A percentile compares a stretch with the other conserved stretches of the same genome.
phyloP scores from a whole-genome alignment of 2,888 invertebrate genomes.

The Aradus depressus region DNA sequence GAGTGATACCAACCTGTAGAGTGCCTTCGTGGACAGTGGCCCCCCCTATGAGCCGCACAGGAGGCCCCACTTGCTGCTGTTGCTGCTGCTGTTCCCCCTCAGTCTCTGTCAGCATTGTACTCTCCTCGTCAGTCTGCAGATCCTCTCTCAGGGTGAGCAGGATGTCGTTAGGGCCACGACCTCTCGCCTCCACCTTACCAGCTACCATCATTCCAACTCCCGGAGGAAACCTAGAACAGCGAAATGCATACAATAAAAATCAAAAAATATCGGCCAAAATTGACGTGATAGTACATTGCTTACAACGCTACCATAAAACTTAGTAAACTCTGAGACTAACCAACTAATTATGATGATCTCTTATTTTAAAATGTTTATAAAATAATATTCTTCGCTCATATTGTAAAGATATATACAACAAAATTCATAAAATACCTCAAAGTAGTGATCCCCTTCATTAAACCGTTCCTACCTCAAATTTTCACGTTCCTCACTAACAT shows the following conservation, averaged over 20 bases:
- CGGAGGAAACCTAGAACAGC: constrained; percentile 62
- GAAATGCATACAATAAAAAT: not conserved
- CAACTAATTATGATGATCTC: no score
- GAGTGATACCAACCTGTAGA: constrained; percentile 47
- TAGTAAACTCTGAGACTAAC: not conserved
- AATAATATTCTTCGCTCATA: not conserved
- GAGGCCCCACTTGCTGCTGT: constrained; percentile 20
- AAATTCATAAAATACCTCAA: not conserved
- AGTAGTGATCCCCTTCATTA: no score
- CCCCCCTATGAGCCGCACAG: constrained; percentile 41
- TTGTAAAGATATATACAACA: not conserved
- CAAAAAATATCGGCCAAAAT: not conserved
- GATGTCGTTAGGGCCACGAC: constrained; percentile 67
- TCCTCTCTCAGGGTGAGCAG: constrained; percentile 68
- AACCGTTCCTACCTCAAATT: no score
- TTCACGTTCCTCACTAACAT: no score
- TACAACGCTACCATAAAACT: not conserved
- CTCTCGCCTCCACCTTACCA: constrained; percentile 75
- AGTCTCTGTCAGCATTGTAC: constrained; percentile 37
- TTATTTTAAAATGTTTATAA: not conserved
- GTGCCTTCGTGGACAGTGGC: constrained; percentile 73
- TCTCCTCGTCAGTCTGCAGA: constrained; percentile 34
- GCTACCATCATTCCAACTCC: constrained; percentile 94
- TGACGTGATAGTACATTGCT: not conserved
- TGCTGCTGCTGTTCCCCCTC: constrained; percentile 37